Conservation (phyloP, 2,797 vertebrate genomes). For the Chelon labrosus region DNA sequence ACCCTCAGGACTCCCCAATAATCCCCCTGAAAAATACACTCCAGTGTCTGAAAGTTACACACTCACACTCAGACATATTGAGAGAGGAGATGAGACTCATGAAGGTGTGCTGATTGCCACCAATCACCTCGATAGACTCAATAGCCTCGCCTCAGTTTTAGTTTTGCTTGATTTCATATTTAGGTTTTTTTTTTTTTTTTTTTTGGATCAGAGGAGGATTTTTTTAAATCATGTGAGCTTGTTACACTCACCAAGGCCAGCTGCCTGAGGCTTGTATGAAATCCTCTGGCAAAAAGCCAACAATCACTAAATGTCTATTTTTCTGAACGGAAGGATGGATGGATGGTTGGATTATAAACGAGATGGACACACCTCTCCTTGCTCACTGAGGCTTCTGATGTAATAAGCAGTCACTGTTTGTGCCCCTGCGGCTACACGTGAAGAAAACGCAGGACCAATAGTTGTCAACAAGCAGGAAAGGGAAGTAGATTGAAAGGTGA, state of each 20-base stretch:
- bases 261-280: slow-evolving; percentile 62
- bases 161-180: slow-evolving; percentile 55
- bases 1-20: slow-evolving; percentile 76
- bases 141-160: slow-evolving; percentile 74
- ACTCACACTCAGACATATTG: slow-evolving; percentile 49
- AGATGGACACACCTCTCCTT: slow-evolving; percentile 60
- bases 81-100: slow-evolving; percentile 70
- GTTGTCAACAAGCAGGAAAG: slow-evolving; percentile 78
- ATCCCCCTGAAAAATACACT: slow-evolving; percentile 25
- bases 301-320: slow-evolving; percentile 68
- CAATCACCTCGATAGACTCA: slow-evolving; percentile 64
- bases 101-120: slow-evolving; percentile 61
- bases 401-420: slow-evolving; percentile 53
- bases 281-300: slow-evolving; percentile 62
- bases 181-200: slow-evolving; percentile 5
- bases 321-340: slow-evolving; percentile 55
- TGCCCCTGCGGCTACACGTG: slow-evolving; percentile 43
- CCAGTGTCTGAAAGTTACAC: slow-evolving; percentile 58
- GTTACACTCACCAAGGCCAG: slow-evolving; percentile 62
- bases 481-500: slow-evolving; percentile 81
- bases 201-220: slow-evolving; percentile 45
- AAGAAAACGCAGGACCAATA: slow-evolving; percentile 62
- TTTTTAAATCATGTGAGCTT: slow-evolving; percentile 46
- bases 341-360: slow-evolving; percentile 56
- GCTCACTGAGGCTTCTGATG: slow-evolving; percentile 53